These are phyloP conservation scores for Endomychus coccineus DNA, from an alignment of 2,888 invertebrate genomes.

Conservation along the genomic window DNA sequence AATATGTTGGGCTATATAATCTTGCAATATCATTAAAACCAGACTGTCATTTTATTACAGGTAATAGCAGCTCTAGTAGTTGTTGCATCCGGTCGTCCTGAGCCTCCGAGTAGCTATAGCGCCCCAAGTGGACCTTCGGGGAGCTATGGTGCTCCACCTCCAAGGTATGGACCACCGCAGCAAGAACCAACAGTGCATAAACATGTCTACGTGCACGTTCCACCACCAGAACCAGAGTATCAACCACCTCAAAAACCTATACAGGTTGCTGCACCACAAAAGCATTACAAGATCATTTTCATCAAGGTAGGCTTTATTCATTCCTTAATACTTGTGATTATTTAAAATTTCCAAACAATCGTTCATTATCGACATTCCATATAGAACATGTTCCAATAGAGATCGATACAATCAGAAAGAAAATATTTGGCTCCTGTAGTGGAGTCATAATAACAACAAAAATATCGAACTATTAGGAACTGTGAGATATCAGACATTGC, in stretches of 20 bases:
- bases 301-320: constrained; percentile 67
- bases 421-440: too few species aligned
- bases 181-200: constrained; percentile 77
- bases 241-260: constrained; percentile 56
- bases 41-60: constrained; percentile 8
- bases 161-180: constrained; percentile 63
- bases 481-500: too few species aligned
- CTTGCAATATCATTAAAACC: background rate
- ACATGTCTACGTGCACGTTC: constrained; percentile 86
- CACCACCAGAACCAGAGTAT: constrained; percentile 78
- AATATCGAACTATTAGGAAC: too few species aligned
- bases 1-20: too few species aligned
- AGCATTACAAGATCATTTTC: constrained; percentile 79
- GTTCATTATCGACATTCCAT: too few species aligned
- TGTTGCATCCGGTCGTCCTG: constrained; percentile 39
- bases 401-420: too few species aligned
- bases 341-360: too few species aligned
- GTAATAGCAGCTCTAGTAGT: constrained; percentile 44
- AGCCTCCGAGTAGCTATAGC: constrained; percentile 46
- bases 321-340: background rate
- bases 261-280: constrained; percentile 57
- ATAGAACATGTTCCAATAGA: too few species aligned
- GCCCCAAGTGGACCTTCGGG: constrained; percentile 39
- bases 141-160: constrained; percentile 49
- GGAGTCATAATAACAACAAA: too few species aligned